Base-by-base conservation (phyloP, 92 coral and sea anemone genomes). In the Pocillopora grandis region DNA sequence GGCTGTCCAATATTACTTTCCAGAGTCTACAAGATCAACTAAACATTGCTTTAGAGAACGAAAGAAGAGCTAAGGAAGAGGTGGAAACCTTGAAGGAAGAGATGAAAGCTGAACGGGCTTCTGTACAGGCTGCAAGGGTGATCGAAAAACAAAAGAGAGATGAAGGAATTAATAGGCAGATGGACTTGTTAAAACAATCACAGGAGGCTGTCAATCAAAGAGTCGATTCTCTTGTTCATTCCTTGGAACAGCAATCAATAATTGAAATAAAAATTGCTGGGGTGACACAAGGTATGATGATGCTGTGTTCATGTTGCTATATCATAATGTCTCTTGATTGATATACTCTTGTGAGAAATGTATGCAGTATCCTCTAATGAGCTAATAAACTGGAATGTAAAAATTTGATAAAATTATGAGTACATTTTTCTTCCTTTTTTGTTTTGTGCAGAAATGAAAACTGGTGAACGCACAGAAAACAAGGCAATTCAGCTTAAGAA, bases 61-160 rank as follows among this genome's bases (percentile, higher is more conserved):
- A 92, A 77, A 62, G 27, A 19, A 88, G 72, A 91, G 90, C 91
- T 9, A 92, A 70, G 74, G 94, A 91, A 48, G 99, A 97, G 71
- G 56, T 94, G 63, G 92, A 89, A 68, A 89, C 64, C 31, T 61
- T 94, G 19, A 89, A 87, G 66, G 95, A 92, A 81, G 99, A 97
- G 65, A 89, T 97, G 20, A 91, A 67, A 86, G 91, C 98, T 0
- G 99, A 97, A 76, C 87, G 89, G 60, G 95, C 93, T 27, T 89
- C 94, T 7, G 97, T 90, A n/a, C 92, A 93, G 64, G 97, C 99
- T 49, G 90, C 92, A 10, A 86, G 99, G 77, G 83, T 90, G 42
- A 86, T 97, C 37, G 98, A 94, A 83, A 97, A 84, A 75, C 87
- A 91, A 64, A 93, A 92, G 65, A 92, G 94, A 66, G 97, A 94